Evolutionary conservation across 2,888 invertebrate genomes (phyloP).

Genomic region (Hyposoter dolosus): DNA sequence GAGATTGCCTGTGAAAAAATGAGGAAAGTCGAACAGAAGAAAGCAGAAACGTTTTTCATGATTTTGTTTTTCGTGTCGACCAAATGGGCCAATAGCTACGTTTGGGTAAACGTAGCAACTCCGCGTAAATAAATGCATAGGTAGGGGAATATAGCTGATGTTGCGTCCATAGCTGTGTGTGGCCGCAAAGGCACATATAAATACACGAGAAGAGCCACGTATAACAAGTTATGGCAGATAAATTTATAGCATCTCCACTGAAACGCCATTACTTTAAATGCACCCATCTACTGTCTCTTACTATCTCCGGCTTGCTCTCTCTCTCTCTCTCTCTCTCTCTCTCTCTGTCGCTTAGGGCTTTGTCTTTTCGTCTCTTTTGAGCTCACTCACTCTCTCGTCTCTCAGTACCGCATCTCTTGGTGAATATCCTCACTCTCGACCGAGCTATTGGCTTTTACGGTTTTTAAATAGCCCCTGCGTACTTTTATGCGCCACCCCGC

Average conservation of each 20-base stretch:
- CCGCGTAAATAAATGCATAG: conserved; percentile 23
- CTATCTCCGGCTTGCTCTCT: conserved; percentile 37
- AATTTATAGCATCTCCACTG: conserved; percentile 85
- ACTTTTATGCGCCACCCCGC: conserved; percentile 71
- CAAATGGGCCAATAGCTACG: not conserved
- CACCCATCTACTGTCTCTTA: conserved; percentile 71
- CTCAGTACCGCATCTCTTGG: conserved; percentile 57
- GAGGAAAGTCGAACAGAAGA: not conserved
- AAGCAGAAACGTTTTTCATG: not conserved
- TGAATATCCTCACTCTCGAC: conserved; percentile 65
- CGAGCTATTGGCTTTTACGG: conserved; percentile 82
- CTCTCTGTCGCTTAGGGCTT: conserved; percentile 55
- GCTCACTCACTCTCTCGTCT: conserved; percentile 26
- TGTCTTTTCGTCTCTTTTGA: conserved; percentile 41
- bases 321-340: conserved; percentile 16
- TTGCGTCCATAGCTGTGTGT: conserved; percentile 76
- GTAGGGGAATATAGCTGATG: conserved; percentile 42
- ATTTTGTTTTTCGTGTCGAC: conserved; percentile 45
- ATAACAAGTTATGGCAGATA: conserved; percentile 85
- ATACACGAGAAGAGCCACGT: conserved; percentile 84
- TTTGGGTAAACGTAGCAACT: not conserved
- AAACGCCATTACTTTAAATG: conserved; percentile 83
- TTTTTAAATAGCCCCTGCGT: conserved; percentile 81
- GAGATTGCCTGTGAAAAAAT: not conserved
- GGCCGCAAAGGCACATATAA: conserved; percentile 82